phyloP scores from a whole-genome alignment of 2,113 vertebrate genomes.

The Thymallus thymallus region DNA sequence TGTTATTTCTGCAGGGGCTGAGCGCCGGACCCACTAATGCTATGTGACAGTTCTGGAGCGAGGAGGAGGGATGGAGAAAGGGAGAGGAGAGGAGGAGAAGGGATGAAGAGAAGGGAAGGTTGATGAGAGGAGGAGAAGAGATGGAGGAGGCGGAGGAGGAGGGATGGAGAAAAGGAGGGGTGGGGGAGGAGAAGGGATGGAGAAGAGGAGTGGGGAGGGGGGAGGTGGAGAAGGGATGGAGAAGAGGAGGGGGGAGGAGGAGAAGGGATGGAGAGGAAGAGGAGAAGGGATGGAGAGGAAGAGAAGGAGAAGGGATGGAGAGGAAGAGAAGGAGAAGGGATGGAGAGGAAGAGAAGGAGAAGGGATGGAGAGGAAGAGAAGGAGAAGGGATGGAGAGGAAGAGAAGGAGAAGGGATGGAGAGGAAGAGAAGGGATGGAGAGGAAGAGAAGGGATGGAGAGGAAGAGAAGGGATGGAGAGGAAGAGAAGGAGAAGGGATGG shows the following conservation, averaged over 20 bases:
- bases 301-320: no score
- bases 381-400: neutral
- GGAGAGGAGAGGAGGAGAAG: neutral
- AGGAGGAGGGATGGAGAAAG: neutral
- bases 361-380: neutral
- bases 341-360: no score
- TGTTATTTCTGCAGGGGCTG: slow-evolving; percentile 13
- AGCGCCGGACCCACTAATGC: slow-evolving; percentile 7
- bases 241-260: neutral
- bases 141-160: neutral
- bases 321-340: no score
- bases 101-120: neutral
- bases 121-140: neutral
- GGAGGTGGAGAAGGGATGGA: no score
- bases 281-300: no score
- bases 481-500: no score
- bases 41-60: slow-evolving; percentile 20
- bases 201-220: neutral
- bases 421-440: no score
- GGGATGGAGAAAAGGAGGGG: neutral
- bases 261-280: no score
- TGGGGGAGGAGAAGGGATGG: neutral
- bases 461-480: no score
- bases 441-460: no score
- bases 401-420: no score